Conservation (phyloP, 92 coral and sea anemone species). For the Pocillopora grandis region DNA sequence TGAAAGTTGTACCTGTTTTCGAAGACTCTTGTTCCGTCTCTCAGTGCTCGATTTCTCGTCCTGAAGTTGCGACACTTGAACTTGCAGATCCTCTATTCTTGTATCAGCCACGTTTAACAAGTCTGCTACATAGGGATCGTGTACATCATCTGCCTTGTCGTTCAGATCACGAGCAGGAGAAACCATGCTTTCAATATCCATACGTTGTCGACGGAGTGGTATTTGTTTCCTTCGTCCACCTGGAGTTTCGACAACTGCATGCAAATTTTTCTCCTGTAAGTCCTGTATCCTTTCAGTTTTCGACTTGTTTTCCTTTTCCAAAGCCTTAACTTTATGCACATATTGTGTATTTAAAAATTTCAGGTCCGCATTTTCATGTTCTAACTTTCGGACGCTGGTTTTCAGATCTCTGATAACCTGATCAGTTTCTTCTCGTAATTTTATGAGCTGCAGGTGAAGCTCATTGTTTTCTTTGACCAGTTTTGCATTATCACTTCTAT, state of each 20-base stretch:
- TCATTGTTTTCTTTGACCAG: conserved; percentile 98
- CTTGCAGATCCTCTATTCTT: conserved; percentile 90
- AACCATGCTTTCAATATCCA: conserved; percentile 97
- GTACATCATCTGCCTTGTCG: conserved; percentile 51
- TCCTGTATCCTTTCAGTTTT: conserved; percentile 93
- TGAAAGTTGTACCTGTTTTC: conserved; percentile 79
- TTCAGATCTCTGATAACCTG: conserved; percentile 85
- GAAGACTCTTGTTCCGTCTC: conserved; percentile 88
- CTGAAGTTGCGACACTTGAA: conserved; percentile 62
- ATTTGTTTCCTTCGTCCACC: conserved; percentile 98
- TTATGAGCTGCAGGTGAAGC: conserved; percentile 91
- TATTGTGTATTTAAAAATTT: conserved; percentile 97
- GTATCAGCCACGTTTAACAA: conserved; percentile 93
- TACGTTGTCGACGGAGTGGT: conserved; percentile 94
- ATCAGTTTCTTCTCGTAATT: conserved; percentile 91
- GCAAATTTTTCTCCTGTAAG: conserved; percentile 94
- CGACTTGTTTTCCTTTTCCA: conserved; percentile 88
- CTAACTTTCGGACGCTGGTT: conserved; percentile 89
- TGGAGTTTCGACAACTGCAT: conserved; percentile 99
- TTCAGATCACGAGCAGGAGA: conserved; percentile 75
- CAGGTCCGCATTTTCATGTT: conserved; percentile 97
- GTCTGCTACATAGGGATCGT: conserved; percentile 98
- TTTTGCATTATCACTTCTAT: conserved; percentile 98
- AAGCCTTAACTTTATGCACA: conserved; percentile 97
- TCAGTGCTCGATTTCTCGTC: conserved; percentile 90